These are phyloP conservation scores for Larimichthys polyactis DNA, from an alignment of 2,113 vertebrate genomes.

Conservation along the genomic window DNA sequence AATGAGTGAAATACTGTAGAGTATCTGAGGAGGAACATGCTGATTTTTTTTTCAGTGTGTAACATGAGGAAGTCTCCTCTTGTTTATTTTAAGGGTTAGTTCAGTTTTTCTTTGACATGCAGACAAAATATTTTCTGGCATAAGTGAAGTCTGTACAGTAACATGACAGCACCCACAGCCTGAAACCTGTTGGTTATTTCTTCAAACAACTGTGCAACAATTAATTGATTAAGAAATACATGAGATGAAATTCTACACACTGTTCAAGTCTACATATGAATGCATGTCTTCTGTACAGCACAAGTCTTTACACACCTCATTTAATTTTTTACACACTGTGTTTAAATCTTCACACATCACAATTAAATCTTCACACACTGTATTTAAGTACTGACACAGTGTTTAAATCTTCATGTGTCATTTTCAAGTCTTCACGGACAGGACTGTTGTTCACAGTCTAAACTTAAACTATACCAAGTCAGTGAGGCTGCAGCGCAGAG, in stretches of 20 bases:
- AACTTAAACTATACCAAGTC: conserved; percentile 85
- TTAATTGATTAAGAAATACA: not conserved
- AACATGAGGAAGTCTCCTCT: not conserved
- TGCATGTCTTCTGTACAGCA: no score
- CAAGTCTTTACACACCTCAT: no score
- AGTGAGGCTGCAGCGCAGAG: conserved; percentile 75
- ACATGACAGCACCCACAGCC: conserved; percentile 3
- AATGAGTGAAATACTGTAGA: conserved; percentile 5
- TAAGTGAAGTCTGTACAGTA: not conserved
- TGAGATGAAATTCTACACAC: not conserved
- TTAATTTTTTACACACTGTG: no score
- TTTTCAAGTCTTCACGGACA: not conserved
- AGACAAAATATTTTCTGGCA: not conserved
- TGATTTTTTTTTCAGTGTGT: conserved; percentile 7
- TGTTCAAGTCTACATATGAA: no score
- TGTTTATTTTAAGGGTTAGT: not conserved
- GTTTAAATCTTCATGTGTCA: no score
- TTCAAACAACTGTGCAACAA: not conserved
- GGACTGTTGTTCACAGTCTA: not conserved
- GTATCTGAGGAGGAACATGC: not conserved
- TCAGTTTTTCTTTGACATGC: not conserved
- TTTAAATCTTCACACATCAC: no score
- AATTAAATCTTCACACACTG: no score
- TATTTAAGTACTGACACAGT: no score
- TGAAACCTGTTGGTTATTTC: not conserved